Evolutionary conservation across 2,888 invertebrate genomes (phyloP).

Genomic region (Blastobasis lacticolella): DNA sequence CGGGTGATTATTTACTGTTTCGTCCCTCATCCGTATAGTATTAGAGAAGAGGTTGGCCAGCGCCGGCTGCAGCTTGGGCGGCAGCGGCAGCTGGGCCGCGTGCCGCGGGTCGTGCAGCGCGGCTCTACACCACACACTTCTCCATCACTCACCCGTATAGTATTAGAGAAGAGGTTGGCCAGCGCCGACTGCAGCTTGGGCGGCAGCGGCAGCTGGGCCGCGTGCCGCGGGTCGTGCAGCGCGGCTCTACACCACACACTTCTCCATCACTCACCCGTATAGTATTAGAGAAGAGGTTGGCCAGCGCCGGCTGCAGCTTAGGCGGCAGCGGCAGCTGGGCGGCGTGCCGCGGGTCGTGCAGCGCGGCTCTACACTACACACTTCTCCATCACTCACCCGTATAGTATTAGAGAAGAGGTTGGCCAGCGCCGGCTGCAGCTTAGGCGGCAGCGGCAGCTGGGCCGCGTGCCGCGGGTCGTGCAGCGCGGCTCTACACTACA

Average conservation of each 20-base stretch:
- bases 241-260: conserved; percentile 86
- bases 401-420: conserved; percentile 95
- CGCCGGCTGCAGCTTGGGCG: conserved; percentile 87
- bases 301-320: conserved; percentile 87
- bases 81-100: conserved; percentile 87
- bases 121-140: conserved; percentile 85
- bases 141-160: conserved; percentile 92
- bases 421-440: conserved; percentile 88
- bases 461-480: conserved; percentile 83
- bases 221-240: conserved; percentile 81
- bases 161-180: conserved; percentile 91
- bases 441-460: conserved; percentile 88
- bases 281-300: conserved; percentile 93
- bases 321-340: conserved; percentile 89
- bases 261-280: conserved; percentile 92
- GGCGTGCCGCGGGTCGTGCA: conserved; percentile 83
- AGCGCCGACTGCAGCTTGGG: conserved; percentile 88
- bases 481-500: no score
- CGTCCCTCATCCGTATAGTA: conserved; percentile 92
- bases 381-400: no score
- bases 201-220: conserved; percentile 89
- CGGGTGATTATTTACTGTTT: no score
- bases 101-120: conserved; percentile 83
- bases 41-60: conserved; percentile 92
- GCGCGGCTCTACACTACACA: no score